phyloP scores from a whole-genome alignment of 2,888 invertebrate species.

The Orchesellides sinensis region DNA sequence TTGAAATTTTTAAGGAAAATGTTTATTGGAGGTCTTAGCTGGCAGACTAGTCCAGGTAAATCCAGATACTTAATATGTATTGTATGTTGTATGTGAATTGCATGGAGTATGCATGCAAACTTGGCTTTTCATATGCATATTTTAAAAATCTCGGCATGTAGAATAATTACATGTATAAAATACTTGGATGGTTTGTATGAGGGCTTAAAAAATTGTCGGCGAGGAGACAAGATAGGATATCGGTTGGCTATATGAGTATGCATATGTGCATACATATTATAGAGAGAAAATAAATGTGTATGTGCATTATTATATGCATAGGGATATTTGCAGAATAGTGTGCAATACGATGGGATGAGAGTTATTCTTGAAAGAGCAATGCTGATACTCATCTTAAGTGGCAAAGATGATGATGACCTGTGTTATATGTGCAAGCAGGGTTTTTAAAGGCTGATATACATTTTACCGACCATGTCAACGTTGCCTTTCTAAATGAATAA shows the following conservation, averaged over 20 bases:
- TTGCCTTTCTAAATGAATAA: slow-evolving; percentile 54
- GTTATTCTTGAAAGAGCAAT: background rate
- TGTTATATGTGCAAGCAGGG: background rate
- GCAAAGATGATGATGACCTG: slow-evolving; percentile 8
- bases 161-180: no score
- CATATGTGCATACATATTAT: background rate
- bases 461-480: slow-evolving; percentile 46
- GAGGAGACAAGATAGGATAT: background rate
- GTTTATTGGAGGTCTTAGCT: slow-evolving; percentile 99
- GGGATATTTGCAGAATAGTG: background rate
- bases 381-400: background rate
- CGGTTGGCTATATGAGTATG: background rate
- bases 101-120: background rate
- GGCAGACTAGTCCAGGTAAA: slow-evolving; percentile 99
- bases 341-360: no score
- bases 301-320: background rate
- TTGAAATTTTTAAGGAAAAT: slow-evolving; percentile 93
- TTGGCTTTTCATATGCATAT: background rate
- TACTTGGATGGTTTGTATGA: background rate
- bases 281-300: background rate
- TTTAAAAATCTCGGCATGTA: background rate
- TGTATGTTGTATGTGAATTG: slow-evolving; percentile 1
- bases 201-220: no score
- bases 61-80: slow-evolving; percentile 11
- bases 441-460: background rate